phyloP scores from a whole-genome alignment of 2,888 invertebrate genomes.

The Herminia tarsipennalis region DNA sequence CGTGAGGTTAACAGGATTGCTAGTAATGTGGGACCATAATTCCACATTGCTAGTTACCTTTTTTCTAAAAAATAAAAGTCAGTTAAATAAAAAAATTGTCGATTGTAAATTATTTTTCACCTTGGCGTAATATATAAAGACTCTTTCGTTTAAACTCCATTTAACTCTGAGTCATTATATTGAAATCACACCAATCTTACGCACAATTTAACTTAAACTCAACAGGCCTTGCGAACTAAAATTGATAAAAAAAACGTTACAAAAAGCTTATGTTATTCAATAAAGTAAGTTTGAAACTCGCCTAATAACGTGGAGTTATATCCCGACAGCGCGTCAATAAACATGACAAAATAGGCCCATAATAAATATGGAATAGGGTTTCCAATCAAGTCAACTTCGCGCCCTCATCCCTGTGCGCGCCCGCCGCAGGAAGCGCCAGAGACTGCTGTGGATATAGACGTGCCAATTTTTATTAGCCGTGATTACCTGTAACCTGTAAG shows the following conservation, averaged over 20 bases:
- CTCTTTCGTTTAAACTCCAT: not conserved
- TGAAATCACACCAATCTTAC: not conserved
- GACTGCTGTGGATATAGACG: constrained; percentile 48
- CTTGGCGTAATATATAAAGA: not conserved
- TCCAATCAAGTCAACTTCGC: constrained; percentile 83
- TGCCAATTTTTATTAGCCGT: not conserved
- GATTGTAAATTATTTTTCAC: too few relatives aligned
- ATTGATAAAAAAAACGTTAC: constrained; percentile 19
- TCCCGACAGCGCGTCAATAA: constrained; percentile 73
- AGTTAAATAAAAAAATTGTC: too few relatives aligned
- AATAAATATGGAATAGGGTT: constrained; percentile 85
- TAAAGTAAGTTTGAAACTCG: constrained; percentile 51
- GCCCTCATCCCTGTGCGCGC: constrained; percentile 57
- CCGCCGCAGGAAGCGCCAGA: constrained; percentile 56
- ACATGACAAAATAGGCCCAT: constrained; percentile 82
- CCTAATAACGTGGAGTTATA: constrained; percentile 56
- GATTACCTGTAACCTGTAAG: not conserved
- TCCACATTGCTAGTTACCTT: too few relatives aligned
- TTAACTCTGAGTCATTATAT: not conserved
- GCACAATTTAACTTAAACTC: constrained; percentile 2
- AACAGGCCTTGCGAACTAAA: not conserved
- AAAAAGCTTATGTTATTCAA: constrained; percentile 48
- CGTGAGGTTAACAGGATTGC: too few relatives aligned
- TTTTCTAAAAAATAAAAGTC: too few relatives aligned
- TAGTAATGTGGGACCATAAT: too few relatives aligned